These are phyloP conservation scores for Piaya cayana DNA, from an alignment of 2,113 vertebrate genomes.

Conservation along the genomic window DNA sequence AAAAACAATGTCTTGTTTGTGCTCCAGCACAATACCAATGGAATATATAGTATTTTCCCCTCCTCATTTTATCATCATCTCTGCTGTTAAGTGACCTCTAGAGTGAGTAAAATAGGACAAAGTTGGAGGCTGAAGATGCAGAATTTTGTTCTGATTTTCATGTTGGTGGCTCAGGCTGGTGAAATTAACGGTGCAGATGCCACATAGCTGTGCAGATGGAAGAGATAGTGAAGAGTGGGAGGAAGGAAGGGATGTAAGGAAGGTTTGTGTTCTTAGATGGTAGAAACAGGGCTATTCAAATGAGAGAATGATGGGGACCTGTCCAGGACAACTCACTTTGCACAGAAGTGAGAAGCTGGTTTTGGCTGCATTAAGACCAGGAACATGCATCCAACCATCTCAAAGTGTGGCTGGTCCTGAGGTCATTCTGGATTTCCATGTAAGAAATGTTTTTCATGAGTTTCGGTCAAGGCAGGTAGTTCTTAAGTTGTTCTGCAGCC, in stretches of 20 bases:
- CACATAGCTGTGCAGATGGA: neutral
- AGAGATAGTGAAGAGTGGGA: neutral
- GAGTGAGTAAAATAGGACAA: neutral
- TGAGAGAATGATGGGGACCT: neutral
- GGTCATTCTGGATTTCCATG: fast-evolving
- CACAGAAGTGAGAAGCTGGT: neutral
- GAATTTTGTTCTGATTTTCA: neutral
- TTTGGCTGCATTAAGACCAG: neutral
- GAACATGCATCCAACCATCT: neutral
- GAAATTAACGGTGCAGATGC: neutral
- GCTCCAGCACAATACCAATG: neutral
- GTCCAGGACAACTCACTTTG: neutral
- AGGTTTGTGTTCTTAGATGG: neutral
- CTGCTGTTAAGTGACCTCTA: neutral
- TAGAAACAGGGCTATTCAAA: neutral
- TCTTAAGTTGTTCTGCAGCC: neutral
- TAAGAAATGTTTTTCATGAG: neutral
- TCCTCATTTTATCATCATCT: neutral
- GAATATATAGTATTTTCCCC: neutral
- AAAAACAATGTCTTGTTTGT: neutral
- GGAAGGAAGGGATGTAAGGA: neutral
- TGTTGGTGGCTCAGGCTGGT: neutral
- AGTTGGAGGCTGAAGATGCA: neutral
- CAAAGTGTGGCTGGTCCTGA: neutral
- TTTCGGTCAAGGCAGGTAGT: neutral